Conservation (phyloP, 2,888 invertebrate genomes). For the Eurytoma californica region DNA sequence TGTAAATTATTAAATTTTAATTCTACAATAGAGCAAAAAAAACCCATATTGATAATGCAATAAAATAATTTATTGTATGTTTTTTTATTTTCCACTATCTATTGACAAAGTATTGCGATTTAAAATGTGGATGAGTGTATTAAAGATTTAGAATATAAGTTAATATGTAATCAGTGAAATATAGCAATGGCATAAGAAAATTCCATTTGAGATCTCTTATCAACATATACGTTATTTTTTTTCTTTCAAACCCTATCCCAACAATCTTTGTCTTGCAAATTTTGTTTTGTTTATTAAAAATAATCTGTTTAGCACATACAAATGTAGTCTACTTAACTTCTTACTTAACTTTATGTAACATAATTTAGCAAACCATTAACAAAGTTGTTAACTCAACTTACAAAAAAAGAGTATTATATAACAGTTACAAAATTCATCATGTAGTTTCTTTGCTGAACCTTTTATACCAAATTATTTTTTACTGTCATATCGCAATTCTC, state of each 20-base stretch:
- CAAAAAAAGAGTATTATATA: no score
- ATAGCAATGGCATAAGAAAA: constrained; percentile 61
- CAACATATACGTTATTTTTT: constrained; percentile 41
- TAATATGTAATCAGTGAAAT: constrained; percentile 64
- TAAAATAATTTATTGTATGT: constrained; percentile 24
- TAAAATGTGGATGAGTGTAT: constrained; percentile 58
- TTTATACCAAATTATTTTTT: no score
- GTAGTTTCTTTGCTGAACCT: no score
- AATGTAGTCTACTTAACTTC: not conserved
- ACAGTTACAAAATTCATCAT: no score
- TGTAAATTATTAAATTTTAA: constrained; percentile 27
- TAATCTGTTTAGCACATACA: no score
- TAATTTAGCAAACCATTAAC: no score
- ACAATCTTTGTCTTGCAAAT: not conserved
- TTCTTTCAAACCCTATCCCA: constrained; percentile 24
- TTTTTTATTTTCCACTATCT: constrained; percentile 15
- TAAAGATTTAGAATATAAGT: constrained; percentile 59
- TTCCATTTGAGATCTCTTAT: constrained; percentile 55
- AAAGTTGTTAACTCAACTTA: no score
- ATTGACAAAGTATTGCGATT: constrained; percentile 38
- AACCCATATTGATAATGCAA: constrained; percentile 12
- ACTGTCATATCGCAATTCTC: no score
- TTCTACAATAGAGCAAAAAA: not conserved
- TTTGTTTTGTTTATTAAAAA: no score
- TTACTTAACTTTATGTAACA: no score